A percentile compares a stretch with the other conserved stretches of the same genome.
phyloP scores from a whole-genome alignment of 2,797 vertebrate genomes.

The Menidia menidia region DNA sequence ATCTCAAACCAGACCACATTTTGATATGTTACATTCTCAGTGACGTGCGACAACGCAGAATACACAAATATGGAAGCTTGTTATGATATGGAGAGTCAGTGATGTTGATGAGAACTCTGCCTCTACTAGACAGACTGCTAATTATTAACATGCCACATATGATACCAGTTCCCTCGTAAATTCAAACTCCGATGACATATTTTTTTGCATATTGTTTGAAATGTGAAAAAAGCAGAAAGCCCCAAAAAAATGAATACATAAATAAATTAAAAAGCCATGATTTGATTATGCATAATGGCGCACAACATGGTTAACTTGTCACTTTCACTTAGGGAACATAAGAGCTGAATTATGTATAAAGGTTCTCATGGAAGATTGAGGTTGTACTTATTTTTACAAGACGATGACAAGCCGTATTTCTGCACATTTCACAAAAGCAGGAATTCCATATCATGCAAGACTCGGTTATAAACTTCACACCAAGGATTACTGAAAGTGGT shows the following conservation, averaged over 20 bases:
- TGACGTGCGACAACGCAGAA: conserved; percentile 1
- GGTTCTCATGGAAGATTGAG: neutral
- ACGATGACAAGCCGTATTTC: neutral
- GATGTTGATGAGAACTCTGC: neutral
- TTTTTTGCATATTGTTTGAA: neutral
- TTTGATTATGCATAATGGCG: neutral
- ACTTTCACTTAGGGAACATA: neutral
- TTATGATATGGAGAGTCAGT: neutral
- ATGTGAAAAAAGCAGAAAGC: neutral
- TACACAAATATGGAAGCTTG: neutral
- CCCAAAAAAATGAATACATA: neutral
- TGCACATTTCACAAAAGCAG: neutral
- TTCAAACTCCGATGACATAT: neutral
- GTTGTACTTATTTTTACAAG: neutral
- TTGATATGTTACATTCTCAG: neutral
- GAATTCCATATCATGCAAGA: neutral
- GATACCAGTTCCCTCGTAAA: neutral
- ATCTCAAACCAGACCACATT: neutral
- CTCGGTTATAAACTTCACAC: neutral
- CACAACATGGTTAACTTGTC: too few relatives aligned
- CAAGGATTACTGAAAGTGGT: neutral
- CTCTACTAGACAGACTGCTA: neutral
- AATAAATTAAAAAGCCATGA: neutral
- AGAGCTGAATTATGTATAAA: neutral
- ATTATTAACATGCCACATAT: neutral